Percentiles rank a stretch among this genome's conserved stretches.
Conservation (phyloP, 2,113 vertebrate genomes). For the Rhinichthys klamathensis region DNA sequence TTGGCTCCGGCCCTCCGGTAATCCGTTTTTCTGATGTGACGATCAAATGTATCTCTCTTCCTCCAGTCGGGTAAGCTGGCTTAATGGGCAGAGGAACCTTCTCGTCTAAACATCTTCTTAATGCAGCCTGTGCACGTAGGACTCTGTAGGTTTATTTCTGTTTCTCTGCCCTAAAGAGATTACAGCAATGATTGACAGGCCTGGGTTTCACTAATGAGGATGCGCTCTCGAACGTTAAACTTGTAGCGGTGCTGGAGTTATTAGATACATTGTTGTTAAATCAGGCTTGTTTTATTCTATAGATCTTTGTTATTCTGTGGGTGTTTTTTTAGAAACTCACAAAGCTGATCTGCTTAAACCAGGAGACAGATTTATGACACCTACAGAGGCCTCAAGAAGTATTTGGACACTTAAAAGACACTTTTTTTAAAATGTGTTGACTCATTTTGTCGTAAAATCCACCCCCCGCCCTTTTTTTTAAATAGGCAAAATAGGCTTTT, state of each 20-base stretch:
- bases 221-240: neutral
- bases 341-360: neutral
- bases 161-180: slow-evolving; percentile 38
- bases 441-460: neutral
- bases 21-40: slow-evolving; percentile 43
- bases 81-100: slow-evolving; percentile 40
- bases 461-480: neutral
- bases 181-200: slow-evolving; percentile 38
- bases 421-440: neutral
- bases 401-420: neutral
- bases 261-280: slow-evolving; percentile 23
- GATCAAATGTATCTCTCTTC: slow-evolving; percentile 38
- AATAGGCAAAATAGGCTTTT: neutral
- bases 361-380: neutral
- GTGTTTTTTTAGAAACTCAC: neutral
- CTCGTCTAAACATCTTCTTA: neutral
- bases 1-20: slow-evolving; percentile 32
- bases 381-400: neutral
- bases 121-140: slow-evolving; percentile 35
- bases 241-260: neutral
- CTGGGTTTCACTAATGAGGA: slow-evolving; percentile 32
- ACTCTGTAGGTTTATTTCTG: slow-evolving; percentile 38
- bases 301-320: slow-evolving; percentile 10
- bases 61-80: slow-evolving; percentile 29
- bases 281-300: slow-evolving; percentile 12